A percentile compares a stretch with the other conserved stretches of the same genome.
Conservation (phyloP, 2,888 invertebrate genomes). For the Pterostichus madidus region DNA sequence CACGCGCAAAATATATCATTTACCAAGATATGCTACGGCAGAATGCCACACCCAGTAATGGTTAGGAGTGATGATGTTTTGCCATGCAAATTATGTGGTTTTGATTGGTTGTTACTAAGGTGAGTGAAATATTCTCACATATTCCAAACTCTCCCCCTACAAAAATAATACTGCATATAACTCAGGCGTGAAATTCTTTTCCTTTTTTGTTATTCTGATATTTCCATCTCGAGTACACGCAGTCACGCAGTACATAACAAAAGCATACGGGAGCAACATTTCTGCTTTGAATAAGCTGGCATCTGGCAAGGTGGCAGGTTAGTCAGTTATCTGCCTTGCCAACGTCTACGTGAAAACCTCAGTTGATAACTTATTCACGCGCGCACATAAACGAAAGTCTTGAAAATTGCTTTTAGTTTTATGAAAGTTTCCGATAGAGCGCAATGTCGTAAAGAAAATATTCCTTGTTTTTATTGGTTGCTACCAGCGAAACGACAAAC, state of each 20-base stretch:
- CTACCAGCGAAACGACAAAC: background rate
- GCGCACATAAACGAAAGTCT: conserved; percentile 32
- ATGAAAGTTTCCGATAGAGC: conserved; percentile 30
- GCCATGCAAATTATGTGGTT: too few species aligned
- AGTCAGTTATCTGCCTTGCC: background rate
- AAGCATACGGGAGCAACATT: conserved; percentile 18
- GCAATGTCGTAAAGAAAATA: conserved; percentile 36
- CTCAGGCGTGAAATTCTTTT: too few species aligned
- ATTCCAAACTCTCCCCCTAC: too few species aligned
- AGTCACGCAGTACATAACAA: background rate
- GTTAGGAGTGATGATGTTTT: too few species aligned
- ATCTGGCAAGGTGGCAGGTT: conserved; percentile 4
- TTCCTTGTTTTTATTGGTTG: conserved; percentile 24
- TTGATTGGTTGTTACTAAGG: too few species aligned
- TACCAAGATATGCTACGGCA: too few species aligned
- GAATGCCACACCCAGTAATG: too few species aligned
- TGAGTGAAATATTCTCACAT: too few species aligned
- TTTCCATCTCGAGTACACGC: background rate
- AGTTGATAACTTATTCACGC: conserved; percentile 46
- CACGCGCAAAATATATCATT: too few species aligned
- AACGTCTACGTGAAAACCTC: background rate
- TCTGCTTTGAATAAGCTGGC: background rate
- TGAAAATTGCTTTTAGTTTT: conserved; percentile 50
- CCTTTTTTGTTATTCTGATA: background rate
- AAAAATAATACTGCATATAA: too few species aligned